Evolutionary conservation across 2,113 vertebrate species (phyloP).

Genomic region (Solea solea): DNA sequence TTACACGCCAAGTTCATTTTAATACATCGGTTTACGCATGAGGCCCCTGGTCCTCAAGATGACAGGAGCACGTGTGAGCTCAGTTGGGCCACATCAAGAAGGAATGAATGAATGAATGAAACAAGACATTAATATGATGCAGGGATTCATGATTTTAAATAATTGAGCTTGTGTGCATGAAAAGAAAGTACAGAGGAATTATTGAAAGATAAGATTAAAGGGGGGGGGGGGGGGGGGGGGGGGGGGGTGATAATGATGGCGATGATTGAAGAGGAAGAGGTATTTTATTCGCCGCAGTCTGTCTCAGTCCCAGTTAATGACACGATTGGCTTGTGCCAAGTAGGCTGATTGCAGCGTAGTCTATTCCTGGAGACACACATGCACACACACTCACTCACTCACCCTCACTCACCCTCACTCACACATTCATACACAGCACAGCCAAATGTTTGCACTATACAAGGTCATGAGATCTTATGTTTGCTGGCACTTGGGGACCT

Average conservation of each 20-base stretch:
- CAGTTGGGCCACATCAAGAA: no score
- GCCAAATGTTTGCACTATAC: constrained; percentile 62
- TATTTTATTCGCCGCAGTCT: constrained; percentile 59
- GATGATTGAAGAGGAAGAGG: constrained; percentile 40
- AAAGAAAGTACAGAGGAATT: neutral
- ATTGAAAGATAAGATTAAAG: no score
- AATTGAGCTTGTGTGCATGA: neutral
- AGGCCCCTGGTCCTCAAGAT: no score
- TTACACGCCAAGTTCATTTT: no score
- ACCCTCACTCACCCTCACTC: constrained; percentile 13
- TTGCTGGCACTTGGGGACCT: constrained; percentile 49
- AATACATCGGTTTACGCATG: no score
- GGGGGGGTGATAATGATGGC: constrained; percentile 22
- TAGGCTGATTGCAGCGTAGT: constrained; percentile 57
- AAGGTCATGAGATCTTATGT: constrained; percentile 67
- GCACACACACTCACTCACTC: constrained; percentile 10
- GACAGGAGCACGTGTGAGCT: no score
- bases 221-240: neutral
- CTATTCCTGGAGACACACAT: constrained; percentile 29
- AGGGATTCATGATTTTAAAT: neutral
- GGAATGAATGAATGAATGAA: no score
- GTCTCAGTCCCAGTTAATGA: constrained; percentile 67
- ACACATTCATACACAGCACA: constrained; percentile 32
- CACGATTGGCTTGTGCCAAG: constrained; percentile 54
- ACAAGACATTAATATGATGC: no score